phyloP scores from a whole-genome alignment of 2,113 vertebrate species.

The Chaenogobius annularis region DNA sequence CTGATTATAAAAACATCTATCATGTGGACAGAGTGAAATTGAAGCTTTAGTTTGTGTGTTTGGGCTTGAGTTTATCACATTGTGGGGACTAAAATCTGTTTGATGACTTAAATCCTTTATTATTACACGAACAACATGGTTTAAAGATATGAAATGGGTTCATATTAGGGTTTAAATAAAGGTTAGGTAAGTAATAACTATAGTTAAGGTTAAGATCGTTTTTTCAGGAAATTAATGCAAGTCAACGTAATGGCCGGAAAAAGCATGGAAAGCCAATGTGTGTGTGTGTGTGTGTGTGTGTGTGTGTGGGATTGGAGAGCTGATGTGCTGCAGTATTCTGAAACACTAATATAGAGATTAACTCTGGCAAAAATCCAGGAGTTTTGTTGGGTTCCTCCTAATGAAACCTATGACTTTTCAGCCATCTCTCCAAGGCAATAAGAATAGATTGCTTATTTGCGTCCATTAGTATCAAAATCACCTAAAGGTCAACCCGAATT shows the following conservation, averaged over 20 bases:
- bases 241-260: too few relatives aligned
- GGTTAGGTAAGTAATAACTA: too few relatives aligned
- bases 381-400: conserved; percentile 67
- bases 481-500: neutral
- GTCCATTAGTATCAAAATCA: neutral
- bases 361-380: conserved; percentile 66
- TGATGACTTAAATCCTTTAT: too few relatives aligned
- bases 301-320: conserved; percentile 25
- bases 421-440: too few relatives aligned
- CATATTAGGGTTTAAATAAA: too few relatives aligned
- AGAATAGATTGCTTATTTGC: neutral
- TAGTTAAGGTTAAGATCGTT: too few relatives aligned
- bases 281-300: conserved; percentile 9
- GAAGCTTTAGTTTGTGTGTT: conserved; percentile 36
- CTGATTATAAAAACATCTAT: conserved; percentile 68
- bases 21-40: conserved; percentile 64
- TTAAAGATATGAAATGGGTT: too few relatives aligned
- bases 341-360: conserved; percentile 70
- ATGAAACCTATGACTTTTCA: conserved; percentile 64
- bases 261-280: neutral
- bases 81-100: too few relatives aligned
- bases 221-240: too few relatives aligned
- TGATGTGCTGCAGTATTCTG: conserved; percentile 59
- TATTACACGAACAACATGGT: too few relatives aligned
- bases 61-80: too few relatives aligned